Evolutionary conservation across 2,888 invertebrate species (phyloP).

Genomic region (Pimpla rufipes): DNA sequence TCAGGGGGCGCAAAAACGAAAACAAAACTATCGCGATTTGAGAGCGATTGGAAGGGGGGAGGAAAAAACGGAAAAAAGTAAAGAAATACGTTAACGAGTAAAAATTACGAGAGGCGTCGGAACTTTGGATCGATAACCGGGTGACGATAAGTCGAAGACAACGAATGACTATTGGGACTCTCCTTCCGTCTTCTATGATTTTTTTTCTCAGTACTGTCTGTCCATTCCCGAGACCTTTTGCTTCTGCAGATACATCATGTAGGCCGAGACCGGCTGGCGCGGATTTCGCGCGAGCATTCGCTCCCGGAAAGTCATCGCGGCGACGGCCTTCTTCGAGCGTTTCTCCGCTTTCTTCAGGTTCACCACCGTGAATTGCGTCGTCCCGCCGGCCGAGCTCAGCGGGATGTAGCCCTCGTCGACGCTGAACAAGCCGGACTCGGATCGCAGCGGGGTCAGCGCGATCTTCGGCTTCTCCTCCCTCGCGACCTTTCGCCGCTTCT

Average conservation of each 20-base stretch:
- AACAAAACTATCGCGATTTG: too few relatives aligned
- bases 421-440: conserved; percentile 36
- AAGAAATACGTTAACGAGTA: too few relatives aligned
- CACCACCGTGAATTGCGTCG: conserved; percentile 78
- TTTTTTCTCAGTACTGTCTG: conserved; percentile 33
- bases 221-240: conserved; percentile 71
- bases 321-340: conserved; percentile 69
- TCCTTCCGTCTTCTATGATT: too few relatives aligned
- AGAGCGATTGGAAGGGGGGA: neutral
- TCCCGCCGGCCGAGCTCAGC: conserved; percentile 76
- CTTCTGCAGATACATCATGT: conserved; percentile 77
- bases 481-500: conserved; percentile 68
- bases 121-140: neutral
- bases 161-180: neutral
- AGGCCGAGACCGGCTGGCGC: conserved; percentile 76
- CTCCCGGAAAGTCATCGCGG: conserved; percentile 73
- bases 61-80: neutral
- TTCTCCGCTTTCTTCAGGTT: conserved; percentile 74
- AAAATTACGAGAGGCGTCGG: too few relatives aligned
- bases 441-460: conserved; percentile 62
- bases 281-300: conserved; percentile 78
- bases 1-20: neutral
- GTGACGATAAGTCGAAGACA: neutral
- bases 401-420: conserved; percentile 67
- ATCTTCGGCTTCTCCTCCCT: conserved; percentile 66